These are phyloP conservation scores for Neolamprologus falcicula DNA, from an alignment of 2,113 vertebrate genomes.

Conservation along the genomic window DNA sequence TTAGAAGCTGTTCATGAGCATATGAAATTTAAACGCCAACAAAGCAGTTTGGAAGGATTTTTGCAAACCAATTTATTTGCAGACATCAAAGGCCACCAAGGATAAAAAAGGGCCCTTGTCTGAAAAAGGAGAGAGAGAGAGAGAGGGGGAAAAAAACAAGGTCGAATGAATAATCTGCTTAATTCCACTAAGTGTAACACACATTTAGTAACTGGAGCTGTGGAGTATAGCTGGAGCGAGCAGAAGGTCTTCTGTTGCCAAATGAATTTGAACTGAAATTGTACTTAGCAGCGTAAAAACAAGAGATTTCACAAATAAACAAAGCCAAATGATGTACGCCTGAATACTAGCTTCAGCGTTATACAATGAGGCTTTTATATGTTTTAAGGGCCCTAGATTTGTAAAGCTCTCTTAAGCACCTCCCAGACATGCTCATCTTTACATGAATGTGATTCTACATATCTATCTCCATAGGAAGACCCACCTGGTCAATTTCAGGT, in stretches of 20 bases:
- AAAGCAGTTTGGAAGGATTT: constrained; percentile 53
- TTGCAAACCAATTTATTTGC: constrained; percentile 60
- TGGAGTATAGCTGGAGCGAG: background rate
- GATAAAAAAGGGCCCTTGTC: constrained; percentile 43
- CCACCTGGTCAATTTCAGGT: background rate
- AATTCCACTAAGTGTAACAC: constrained; percentile 60
- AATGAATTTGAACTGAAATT: background rate
- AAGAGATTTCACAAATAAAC: background rate
- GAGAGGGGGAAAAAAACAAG: constrained; percentile 23
- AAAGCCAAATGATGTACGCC: background rate
- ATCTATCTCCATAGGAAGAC: background rate
- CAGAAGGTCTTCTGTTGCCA: constrained; percentile 12
- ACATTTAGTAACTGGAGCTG: constrained; percentile 30
- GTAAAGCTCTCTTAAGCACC: background rate
- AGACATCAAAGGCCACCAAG: constrained; percentile 59
- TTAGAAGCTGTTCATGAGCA: constrained; percentile 17
- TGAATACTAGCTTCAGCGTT: background rate
- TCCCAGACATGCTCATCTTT: background rate
- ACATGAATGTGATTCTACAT: background rate
- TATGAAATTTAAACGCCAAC: constrained; percentile 52
- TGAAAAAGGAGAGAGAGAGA: constrained; percentile 4
- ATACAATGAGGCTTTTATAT: background rate
- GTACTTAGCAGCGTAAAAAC: background rate
- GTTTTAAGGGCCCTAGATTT: background rate
- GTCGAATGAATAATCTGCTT: constrained; percentile 67